Evolutionary conservation across 2,888 invertebrate species (phyloP).

Genomic region (Enoplolaimus lenunculus): DNA sequence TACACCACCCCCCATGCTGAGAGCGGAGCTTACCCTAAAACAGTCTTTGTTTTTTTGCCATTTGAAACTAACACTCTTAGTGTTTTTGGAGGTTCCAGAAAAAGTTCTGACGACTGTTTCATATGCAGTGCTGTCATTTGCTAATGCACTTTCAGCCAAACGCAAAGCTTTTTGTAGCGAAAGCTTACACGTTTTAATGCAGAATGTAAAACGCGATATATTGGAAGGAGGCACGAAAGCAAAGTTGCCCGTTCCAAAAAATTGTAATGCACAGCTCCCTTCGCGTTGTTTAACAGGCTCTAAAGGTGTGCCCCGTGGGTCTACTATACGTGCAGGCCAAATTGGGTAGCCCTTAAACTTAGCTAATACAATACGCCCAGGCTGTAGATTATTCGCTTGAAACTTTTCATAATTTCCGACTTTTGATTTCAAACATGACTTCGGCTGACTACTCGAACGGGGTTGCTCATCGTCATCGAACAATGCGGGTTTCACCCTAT

Average conservation of each 20-base stretch:
- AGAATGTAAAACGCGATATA: background rate
- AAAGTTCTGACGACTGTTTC: background rate
- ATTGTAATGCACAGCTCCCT: background rate
- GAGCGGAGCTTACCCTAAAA: background rate
- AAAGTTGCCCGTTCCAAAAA: background rate
- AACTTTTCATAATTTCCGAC: background rate
- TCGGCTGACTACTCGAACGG: background rate
- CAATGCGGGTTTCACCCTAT: background rate
- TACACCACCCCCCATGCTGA: background rate
- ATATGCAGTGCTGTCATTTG: background rate
- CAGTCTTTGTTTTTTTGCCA: background rate
- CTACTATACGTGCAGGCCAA: background rate
- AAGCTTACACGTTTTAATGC: background rate
- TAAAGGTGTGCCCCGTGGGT: background rate
- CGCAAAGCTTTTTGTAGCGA: background rate
- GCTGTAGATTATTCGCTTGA: background rate
- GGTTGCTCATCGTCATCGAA: background rate
- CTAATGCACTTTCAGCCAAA: background rate
- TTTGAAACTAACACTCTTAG: background rate
- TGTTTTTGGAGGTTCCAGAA: background rate
- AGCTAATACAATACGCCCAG: background rate
- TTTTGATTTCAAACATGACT: background rate
- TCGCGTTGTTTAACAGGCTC: background rate
- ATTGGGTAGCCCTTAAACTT: background rate
- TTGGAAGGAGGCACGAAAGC: background rate